These are phyloP conservation scores for Heterotilapia buettikoferi DNA, from an alignment of 2,113 vertebrate species.

Conservation along the genomic window DNA sequence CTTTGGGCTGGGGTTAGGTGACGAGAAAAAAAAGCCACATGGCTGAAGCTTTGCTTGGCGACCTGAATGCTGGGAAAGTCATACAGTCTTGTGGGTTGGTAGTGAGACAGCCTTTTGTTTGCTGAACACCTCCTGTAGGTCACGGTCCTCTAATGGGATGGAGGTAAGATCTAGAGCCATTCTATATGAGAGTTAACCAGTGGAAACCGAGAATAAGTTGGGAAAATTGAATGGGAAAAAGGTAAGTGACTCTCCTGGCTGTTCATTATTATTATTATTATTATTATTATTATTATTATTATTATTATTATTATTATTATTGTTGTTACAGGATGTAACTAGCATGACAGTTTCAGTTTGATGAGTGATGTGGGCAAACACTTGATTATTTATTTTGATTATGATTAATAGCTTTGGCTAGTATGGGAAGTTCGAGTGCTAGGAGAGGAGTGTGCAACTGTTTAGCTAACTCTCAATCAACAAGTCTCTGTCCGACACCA, in stretches of 20 bases:
- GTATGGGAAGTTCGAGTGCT: neutral
- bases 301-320: neutral
- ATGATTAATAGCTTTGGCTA: neutral
- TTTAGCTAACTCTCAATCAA: neutral
- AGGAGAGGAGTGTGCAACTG: neutral
- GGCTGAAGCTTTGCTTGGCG: neutral
- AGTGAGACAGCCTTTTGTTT: neutral
- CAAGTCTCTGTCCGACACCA: rapidly evolving
- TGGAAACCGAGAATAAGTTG: neutral
- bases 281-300: too few relatives aligned
- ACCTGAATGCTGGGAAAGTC: neutral
- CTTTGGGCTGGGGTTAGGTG: neutral
- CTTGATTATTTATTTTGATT: neutral
- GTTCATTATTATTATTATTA: neutral
- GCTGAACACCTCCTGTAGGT: neutral
- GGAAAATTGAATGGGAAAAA: neutral
- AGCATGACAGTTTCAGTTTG: neutral
- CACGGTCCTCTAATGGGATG: neutral
- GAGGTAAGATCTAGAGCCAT: neutral
- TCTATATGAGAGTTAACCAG: neutral
- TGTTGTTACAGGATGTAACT: neutral
- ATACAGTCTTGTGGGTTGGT: neutral
- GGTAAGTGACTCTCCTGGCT: neutral
- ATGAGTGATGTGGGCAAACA: rapidly evolving
- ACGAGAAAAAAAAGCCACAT: neutral